Evolutionary conservation across 2,797 vertebrate genomes (phyloP), one percentile per base, ranked within the genome.

Genomic region (Euthynnus affinis): DNA sequence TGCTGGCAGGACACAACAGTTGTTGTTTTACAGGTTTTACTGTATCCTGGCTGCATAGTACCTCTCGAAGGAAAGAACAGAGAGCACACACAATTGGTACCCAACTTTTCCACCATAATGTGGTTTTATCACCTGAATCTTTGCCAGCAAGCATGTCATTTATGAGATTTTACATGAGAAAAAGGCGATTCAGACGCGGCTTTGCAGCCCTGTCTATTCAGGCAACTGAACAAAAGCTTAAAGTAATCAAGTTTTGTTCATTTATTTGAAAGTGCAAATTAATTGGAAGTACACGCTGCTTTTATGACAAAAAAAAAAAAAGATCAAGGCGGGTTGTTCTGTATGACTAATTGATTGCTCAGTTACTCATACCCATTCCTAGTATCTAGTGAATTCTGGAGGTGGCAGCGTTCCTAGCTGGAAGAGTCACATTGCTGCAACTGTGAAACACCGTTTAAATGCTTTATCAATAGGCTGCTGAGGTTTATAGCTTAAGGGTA

Each of bases 1-100:
- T 46, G 18, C 23, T 22, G 51, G n/a, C 22, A 42, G 5, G 13
- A 4, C 12, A 3, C 10, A 61, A 13, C 32, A 12, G 12, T 12
- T 17, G 60, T 52, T 66, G 60, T 52, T 72, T 66, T 64, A 44
- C 34, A 80, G 14, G 22, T n/a, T n/a, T n/a, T n/a, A n/a, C n/a
- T n/a, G 9, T 22, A 0, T 25, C 72, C 52, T 48, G 34, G 55
- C 34, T 64, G 46, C n/a, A 25, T 48, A 72, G 9, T 34, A 55
- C 53, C 13, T 25, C 61, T 44, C 15, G 27, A 29, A 44, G 34
- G 29, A 40, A 68, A 58, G 52, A 22, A 68, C 52, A 62, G 18
- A 23, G 17, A 6, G 23, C 20, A 58, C 59, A 64, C 22, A 29
- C 9, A 9, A 8, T 18, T 48, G 17, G n/a, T 5, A 9, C 44